Evolutionary conservation across 2,888 invertebrate genomes (phyloP).

Genomic region (Drosophila greeni): DNA sequence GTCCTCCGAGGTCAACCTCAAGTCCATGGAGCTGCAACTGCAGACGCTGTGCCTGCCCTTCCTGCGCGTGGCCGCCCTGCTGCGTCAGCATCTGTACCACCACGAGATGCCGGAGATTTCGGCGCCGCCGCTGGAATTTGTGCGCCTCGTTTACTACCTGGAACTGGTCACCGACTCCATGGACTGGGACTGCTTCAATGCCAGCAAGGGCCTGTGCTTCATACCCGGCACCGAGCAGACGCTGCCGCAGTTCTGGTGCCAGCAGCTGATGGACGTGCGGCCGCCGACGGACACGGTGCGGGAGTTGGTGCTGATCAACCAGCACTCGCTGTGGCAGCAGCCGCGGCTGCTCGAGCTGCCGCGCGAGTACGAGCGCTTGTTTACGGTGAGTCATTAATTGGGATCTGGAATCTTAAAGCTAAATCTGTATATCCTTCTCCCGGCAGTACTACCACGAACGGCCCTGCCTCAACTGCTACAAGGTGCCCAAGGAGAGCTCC

Average conservation of each 20-base stretch:
- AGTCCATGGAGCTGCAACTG: constrained; percentile 81
- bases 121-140: constrained; percentile 85
- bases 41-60: constrained; percentile 91
- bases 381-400: constrained; percentile 81
- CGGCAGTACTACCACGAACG: constrained; percentile 91
- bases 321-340: constrained; percentile 88
- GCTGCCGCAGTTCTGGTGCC: constrained; percentile 84
- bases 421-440: background rate
- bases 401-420: background rate
- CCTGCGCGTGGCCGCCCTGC: constrained; percentile 88
- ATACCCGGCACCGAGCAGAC: constrained; percentile 80
- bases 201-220: constrained; percentile 83
- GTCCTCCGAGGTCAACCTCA: constrained; percentile 71
- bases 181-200: constrained; percentile 84
- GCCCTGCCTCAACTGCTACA: constrained; percentile 92
- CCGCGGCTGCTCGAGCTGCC: constrained; percentile 92
- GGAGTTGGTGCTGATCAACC: constrained; percentile 83
- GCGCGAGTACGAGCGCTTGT: constrained; percentile 93
- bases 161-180: constrained; percentile 85
- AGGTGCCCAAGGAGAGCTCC: constrained; percentile 93
- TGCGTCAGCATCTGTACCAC: constrained; percentile 90
- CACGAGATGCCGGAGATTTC: constrained; percentile 85
- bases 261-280: constrained; percentile 81
- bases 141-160: constrained; percentile 87
- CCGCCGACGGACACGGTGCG: constrained; percentile 79